Conservation (phyloP, 2,113 vertebrate genomes). For the Ictidomys tridecemlineatus region DNA sequence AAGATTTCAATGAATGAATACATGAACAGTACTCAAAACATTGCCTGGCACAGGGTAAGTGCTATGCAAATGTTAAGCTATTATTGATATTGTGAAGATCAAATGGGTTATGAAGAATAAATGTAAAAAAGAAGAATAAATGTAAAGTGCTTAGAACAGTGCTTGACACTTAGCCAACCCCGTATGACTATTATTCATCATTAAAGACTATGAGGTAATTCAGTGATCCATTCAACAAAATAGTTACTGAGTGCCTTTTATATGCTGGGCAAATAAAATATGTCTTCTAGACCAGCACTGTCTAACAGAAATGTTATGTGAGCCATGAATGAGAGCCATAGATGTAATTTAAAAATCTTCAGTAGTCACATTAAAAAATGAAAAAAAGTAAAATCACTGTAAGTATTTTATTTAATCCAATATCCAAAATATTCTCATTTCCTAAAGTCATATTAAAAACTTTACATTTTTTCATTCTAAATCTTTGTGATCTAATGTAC, state of each 20-base stretch:
- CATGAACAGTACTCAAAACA: not conserved
- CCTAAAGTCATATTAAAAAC: not conserved
- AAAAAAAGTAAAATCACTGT: not conserved
- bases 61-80: not conserved
- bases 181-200: not conserved
- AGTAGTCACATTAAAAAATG: not conserved
- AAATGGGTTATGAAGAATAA: not conserved
- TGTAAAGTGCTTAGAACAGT: not conserved
- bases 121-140: not conserved
- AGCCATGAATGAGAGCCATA: not conserved
- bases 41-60: not conserved
- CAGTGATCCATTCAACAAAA: not conserved
- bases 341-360: slow-evolving; percentile 22
- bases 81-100: not conserved
- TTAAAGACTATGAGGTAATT: not conserved
- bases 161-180: not conserved
- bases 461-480: slow-evolving; percentile 15
- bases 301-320: slow-evolving; percentile 24
- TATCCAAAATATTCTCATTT: slow-evolving; percentile 34
- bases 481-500: not conserved
- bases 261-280: not conserved
- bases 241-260: slow-evolving; percentile 16
- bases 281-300: not conserved
- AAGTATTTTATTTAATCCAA: slow-evolving; percentile 20
- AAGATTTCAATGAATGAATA: slow-evolving; percentile 38